Evolutionary conservation across 2,113 vertebrate genomes (phyloP).

Genomic region (Mungos mungo): DNA sequence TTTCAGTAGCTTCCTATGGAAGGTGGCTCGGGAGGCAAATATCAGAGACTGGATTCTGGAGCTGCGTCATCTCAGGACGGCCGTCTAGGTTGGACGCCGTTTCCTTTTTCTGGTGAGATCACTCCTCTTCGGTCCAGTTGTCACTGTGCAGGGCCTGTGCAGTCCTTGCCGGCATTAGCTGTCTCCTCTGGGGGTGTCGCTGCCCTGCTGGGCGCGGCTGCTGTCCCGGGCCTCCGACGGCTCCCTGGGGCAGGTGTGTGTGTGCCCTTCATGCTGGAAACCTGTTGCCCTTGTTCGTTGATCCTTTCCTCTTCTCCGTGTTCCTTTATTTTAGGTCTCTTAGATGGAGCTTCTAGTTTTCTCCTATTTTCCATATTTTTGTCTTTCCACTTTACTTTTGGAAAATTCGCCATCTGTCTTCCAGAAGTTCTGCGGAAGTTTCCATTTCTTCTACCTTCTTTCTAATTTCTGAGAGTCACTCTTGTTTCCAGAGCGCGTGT

Average conservation of each 20-base stretch:
- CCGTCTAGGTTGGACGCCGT: background rate
- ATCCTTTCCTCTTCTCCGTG: too few species aligned
- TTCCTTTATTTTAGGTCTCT: background rate
- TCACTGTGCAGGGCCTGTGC: background rate
- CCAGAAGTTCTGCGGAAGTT: accelerated
- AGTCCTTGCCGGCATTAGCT: too few species aligned
- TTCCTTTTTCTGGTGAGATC: background rate
- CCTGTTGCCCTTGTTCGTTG: too few species aligned
- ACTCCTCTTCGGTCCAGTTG: too few species aligned
- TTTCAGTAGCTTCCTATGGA: background rate
- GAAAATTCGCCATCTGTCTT: background rate
- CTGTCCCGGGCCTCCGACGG: too few species aligned
- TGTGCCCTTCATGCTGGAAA: too few species aligned
- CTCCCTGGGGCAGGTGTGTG: too few species aligned
- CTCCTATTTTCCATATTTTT: background rate
- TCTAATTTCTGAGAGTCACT: accelerated
- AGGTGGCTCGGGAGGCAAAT: background rate
- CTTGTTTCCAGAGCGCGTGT: accelerated
- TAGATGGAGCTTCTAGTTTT: background rate
- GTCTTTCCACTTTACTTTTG: background rate
- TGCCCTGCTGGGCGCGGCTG: too few species aligned
- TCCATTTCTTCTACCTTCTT: accelerated
- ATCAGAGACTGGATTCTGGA: background rate
- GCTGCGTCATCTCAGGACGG: too few species aligned
- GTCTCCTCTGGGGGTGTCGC: too few species aligned